These are phyloP conservation scores for Pholis gunnellus DNA, from an alignment of 2,113 vertebrate genomes.

Conservation along the genomic window DNA sequence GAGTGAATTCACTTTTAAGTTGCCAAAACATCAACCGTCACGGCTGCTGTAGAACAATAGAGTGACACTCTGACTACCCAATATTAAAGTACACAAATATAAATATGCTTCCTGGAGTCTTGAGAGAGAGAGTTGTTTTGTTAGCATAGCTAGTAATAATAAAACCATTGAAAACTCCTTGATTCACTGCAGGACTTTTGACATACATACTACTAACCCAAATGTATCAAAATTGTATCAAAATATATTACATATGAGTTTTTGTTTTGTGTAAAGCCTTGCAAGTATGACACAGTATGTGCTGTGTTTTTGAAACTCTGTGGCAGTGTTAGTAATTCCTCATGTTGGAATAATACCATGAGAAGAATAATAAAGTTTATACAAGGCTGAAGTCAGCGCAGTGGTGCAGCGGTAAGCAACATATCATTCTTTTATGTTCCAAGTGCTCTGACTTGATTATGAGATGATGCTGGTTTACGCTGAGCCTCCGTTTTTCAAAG, in stretches of 20 bases:
- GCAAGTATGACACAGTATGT: neutral
- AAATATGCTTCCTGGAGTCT: neutral
- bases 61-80: no score
- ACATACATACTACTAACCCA: neutral
- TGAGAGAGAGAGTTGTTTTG: neutral
- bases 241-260: neutral
- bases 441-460: neutral
- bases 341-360: neutral
- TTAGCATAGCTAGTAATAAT: neutral
- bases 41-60: neutral
- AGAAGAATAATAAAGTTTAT: neutral
- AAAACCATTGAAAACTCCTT: neutral
- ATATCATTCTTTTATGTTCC: neutral
- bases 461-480: neutral
- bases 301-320: neutral
- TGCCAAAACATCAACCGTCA: no score
- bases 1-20: neutral
- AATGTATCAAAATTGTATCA: neutral
- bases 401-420: neutral
- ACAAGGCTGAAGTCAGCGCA: neutral
- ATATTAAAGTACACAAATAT: neutral
- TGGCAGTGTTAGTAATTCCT: neutral
- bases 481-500: neutral
- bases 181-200: neutral
- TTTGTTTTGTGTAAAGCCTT: neutral